Base-by-base conservation (phyloP, 2,888 invertebrate species). In the Gonocerus acuteangulatus region DNA sequence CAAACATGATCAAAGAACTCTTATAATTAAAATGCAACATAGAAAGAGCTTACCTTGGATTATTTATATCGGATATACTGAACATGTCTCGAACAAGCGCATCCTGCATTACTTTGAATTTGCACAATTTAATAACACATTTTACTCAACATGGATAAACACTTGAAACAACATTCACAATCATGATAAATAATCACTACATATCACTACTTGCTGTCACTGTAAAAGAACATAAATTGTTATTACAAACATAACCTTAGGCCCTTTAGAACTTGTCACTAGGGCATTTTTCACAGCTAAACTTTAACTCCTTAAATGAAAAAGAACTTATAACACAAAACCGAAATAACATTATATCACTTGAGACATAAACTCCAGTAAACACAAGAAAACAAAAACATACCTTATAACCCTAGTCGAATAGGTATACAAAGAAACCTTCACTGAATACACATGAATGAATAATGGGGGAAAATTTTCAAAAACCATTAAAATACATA, bases 1-100 rank as follows among this genome's bases (percentile, higher is more conserved):
- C 27, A 27, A 27, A 27, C 9, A 9, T 6, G 27, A 27, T 6
- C 4, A 27, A 27, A 27, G 27, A 9, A 27, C 4, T 6, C 9
- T 6, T 4, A 6, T 27, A 27, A 27, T 27, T 4, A 27, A 9
- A 6, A 27, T 4, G 9, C 4, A 27, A 27, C n/a, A 13, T 27
- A 32, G 4, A 13, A 7, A 11, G 7, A 51, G 11, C 56, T 62
- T 58, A 67, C 67, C 67, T 67, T 39, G 67, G 62, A 62, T 63
- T 67, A 60, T 63, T 67, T 60, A 67, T 61, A 64, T 65, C 66
- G 57, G 66, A 63, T 67, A 67, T 45, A 62, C 62, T 67, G 67
- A 68, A 68, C 68, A 68, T 68, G 67, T 67, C 67, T 65, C 67
- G 67, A 64, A 60, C 54, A 68, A 68, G 65, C 63, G 66, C 68